Evolutionary conservation across 2,888 invertebrate species (phyloP).

Genomic region (Leptura quadrifasciata): DNA sequence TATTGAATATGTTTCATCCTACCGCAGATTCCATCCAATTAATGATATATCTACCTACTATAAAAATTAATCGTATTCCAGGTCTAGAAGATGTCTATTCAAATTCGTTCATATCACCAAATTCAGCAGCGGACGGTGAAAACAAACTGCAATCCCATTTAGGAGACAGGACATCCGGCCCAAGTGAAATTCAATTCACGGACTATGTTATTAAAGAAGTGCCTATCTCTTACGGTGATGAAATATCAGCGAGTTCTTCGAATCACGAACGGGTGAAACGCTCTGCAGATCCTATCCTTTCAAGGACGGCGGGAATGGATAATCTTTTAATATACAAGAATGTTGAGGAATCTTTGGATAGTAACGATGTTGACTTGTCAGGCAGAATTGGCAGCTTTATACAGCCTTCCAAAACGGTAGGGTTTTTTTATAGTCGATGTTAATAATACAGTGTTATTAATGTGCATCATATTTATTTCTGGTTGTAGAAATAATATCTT

Average conservation of each 20-base stretch:
- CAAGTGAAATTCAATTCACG: conserved; percentile 57
- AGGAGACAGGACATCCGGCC: conserved; percentile 62
- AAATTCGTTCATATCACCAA: conserved; percentile 83
- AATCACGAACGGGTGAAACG: conserved; percentile 57
- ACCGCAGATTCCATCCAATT: no score
- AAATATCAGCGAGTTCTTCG: conserved; percentile 20
- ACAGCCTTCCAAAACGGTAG: conserved; percentile 77
- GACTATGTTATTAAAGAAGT: conserved; percentile 21
- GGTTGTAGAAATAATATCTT: no score
- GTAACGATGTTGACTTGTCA: conserved; percentile 74
- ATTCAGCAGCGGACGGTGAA: conserved; percentile 74
- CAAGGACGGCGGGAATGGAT: conserved; percentile 75
- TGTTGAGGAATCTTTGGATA: conserved; percentile 75
- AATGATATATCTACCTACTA: not conserved
- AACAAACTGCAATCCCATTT: conserved; percentile 29
- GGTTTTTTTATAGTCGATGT: not conserved
- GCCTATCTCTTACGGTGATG: conserved; percentile 26
- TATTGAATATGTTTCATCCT: no score
- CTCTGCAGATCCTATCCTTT: conserved; percentile 73
- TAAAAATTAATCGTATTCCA: conserved; percentile 69
- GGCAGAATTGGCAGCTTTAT: conserved; percentile 72
- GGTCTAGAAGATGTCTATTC: conserved; percentile 77
- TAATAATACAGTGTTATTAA: not conserved
- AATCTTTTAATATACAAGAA: conserved; percentile 77
- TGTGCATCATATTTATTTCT: no score